Evolutionary conservation across 2,113 vertebrate genomes (phyloP).

Genomic region (Xenopus laevis): DNA sequence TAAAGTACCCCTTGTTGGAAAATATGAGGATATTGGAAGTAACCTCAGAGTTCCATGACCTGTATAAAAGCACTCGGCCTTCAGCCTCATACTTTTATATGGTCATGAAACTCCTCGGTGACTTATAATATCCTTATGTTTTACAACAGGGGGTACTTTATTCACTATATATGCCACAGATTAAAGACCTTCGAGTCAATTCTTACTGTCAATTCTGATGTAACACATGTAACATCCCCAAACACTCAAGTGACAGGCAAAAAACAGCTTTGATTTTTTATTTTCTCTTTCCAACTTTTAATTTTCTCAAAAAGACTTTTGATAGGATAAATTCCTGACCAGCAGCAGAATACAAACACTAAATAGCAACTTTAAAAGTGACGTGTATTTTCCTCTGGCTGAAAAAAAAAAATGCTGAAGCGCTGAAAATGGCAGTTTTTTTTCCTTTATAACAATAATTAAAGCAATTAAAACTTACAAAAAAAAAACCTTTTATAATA

Average conservation of each 20-base stretch:
- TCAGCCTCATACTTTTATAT: too few species aligned
- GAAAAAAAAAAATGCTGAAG: slow-evolving; percentile 72
- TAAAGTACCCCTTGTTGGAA: too few species aligned
- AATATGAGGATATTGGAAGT: too few species aligned
- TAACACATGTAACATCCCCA: too few species aligned
- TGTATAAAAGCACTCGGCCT: too few species aligned
- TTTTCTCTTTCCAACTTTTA: slow-evolving; percentile 28
- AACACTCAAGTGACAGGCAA: background rate
- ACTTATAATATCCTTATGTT: too few species aligned
- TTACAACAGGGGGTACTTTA: too few species aligned
- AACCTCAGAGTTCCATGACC: too few species aligned
- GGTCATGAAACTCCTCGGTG: too few species aligned
- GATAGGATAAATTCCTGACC: slow-evolving; percentile 72
- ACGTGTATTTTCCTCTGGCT: slow-evolving; percentile 52
- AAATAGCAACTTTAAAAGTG: slow-evolving; percentile 67
- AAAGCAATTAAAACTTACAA: slow-evolving; percentile 99
- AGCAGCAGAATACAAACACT: slow-evolving; percentile 88
- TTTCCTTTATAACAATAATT: slow-evolving; percentile 89
- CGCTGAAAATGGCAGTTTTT: slow-evolving; percentile 90
- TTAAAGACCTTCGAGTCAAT: too few species aligned
- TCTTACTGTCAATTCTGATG: too few species aligned
- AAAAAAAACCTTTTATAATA: slow-evolving; percentile 79
- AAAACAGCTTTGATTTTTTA: slow-evolving; percentile 7
- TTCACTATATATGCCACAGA: too few species aligned
- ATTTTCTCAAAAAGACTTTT: slow-evolving; percentile 23